Evolutionary conservation across 1,140 invertebrate species (phyloP).

Genomic region (Drosophila ercepeae): DNA sequence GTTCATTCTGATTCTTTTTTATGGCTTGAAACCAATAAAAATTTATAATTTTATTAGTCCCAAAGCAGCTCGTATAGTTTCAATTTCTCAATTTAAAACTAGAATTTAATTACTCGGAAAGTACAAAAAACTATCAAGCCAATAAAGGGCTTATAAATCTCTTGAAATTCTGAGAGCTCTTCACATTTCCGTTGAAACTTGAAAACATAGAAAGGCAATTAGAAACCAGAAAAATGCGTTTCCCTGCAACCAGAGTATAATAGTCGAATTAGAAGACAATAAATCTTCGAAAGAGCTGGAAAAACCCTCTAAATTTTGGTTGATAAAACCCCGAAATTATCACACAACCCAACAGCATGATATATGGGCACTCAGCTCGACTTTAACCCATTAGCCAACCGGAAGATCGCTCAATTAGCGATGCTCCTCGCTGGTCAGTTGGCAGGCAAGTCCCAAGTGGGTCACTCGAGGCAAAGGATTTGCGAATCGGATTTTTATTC

Average conservation of each 20-base stretch:
- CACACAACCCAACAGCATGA: constrained; percentile 51
- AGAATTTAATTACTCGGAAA: background rate
- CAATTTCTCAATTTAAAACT: background rate
- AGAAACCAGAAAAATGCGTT: constrained; percentile 25
- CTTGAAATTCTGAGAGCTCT: background rate
- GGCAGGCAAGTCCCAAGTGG: constrained; percentile 81
- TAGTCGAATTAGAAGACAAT: constrained; percentile 53
- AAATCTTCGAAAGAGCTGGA: constrained; percentile 50
- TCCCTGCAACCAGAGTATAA: constrained; percentile 14
- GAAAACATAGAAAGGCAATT: constrained; percentile 4
- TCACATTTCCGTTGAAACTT: background rate
- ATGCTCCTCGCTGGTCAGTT: constrained; percentile 53
- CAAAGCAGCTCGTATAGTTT: background rate
- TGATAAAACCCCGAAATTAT: constrained; percentile 78
- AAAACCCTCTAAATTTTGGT: constrained; percentile 74
- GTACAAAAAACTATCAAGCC: background rate
- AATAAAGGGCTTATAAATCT: background rate
- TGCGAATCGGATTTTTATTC: constrained; percentile 35
- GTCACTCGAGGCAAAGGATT: constrained; percentile 63
- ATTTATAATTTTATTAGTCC: constrained; percentile 16
- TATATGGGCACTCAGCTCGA: constrained; percentile 58
- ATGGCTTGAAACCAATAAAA: constrained; percentile 12
- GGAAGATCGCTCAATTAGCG: constrained; percentile 80
- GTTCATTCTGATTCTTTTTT: no score
- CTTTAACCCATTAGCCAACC: constrained; percentile 77